These are phyloP conservation scores for Drosophila demipolita DNA, from an alignment of 2,888 invertebrate species.

Conservation along the genomic window DNA sequence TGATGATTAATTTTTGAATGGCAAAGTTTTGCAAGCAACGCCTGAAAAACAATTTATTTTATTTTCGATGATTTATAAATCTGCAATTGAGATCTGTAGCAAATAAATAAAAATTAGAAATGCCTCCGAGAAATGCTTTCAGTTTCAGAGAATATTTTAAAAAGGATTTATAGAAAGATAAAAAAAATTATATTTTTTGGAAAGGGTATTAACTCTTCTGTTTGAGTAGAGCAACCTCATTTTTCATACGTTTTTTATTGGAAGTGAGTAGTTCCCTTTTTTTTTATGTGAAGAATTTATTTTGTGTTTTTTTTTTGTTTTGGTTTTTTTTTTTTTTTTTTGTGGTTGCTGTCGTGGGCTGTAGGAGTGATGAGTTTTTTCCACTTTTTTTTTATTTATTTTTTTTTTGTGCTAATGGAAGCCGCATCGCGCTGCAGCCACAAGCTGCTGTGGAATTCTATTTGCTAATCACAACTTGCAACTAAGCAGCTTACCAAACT, in stretches of 20 bases:
- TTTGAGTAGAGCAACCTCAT: background rate
- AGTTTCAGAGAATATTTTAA: no score
- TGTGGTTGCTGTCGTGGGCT: constrained; percentile 31
- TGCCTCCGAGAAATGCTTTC: background rate
- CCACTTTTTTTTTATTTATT: background rate
- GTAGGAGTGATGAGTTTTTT: constrained; percentile 48
- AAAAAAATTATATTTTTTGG: background rate
- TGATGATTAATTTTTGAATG: background rate
- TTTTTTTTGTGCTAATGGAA: constrained; percentile 55
- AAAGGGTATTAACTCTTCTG: constrained; percentile 36
- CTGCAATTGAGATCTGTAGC: background rate
- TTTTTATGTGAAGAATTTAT: constrained; percentile 31
- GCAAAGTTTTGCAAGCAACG: background rate
- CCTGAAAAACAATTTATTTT: background rate
- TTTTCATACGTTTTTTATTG: constrained; percentile 62
- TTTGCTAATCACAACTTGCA: constrained; percentile 80
- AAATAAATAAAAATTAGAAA: background rate
- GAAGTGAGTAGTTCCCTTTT: constrained; percentile 22
- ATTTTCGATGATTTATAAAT: background rate
- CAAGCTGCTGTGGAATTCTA: constrained; percentile 59
- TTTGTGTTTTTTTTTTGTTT: constrained; percentile 24
- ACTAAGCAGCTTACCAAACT: constrained; percentile 78
- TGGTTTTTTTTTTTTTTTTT: constrained; percentile 11
- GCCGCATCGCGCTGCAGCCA: constrained; percentile 53
- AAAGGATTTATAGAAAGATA: background rate